Evolutionary conservation across 2,888 invertebrate species (phyloP).

Genomic region (Nomada flava): DNA sequence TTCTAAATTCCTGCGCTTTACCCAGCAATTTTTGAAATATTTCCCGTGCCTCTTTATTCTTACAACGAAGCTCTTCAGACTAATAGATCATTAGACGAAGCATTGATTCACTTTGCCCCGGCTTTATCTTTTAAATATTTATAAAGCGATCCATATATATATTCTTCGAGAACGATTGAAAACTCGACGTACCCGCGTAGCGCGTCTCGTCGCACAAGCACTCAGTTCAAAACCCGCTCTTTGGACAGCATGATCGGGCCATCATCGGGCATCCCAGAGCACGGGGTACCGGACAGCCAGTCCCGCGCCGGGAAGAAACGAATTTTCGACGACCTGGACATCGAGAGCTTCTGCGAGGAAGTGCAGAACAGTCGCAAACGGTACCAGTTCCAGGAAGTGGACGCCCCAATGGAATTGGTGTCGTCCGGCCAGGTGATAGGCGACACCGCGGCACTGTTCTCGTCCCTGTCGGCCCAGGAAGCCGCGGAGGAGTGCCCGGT

Average conservation of each 20-base stretch:
- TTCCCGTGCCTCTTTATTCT: no score
- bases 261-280: conserved; percentile 74
- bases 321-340: conserved; percentile 80
- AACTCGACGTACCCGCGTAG: neutral
- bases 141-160: no score
- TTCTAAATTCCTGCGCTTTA: no score
- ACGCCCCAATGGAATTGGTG: conserved; percentile 64
- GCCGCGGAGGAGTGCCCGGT: conserved; percentile 72
- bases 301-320: conserved; percentile 76
- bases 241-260: conserved; percentile 80
- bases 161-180: no score
- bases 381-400: conserved; percentile 56
- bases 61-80: no score
- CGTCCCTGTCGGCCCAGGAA: conserved; percentile 65
- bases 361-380: conserved; percentile 70
- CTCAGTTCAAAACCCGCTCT: no score
- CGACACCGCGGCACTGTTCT: conserved; percentile 56
- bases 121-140: no score
- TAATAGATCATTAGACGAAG: no score
- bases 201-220: neutral
- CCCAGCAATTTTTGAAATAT: no score
- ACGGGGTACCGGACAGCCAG: conserved; percentile 69
- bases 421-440: conserved; percentile 58
- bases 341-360: conserved; percentile 81
- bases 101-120: no score